Percentiles rank a stretch among this genome's conserved stretches.
These are phyloP conservation scores for Diglossa cyanea DNA, from an alignment of 2,797 vertebrate genomes.

Conservation along the genomic window DNA sequence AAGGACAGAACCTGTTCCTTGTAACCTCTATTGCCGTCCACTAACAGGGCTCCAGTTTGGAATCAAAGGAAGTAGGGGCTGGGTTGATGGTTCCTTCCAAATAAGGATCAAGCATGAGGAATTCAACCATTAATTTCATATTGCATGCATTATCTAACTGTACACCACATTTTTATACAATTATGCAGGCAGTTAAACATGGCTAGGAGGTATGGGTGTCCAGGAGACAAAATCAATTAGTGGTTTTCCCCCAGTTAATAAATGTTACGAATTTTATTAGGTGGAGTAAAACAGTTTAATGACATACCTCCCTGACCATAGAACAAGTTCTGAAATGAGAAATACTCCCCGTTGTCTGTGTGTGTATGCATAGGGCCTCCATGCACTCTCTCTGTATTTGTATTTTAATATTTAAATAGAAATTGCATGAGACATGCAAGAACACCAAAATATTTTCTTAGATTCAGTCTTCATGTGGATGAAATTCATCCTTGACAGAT, in stretches of 20 bases:
- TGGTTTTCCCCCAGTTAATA: background rate
- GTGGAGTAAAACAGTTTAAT: slow-evolving; percentile 4
- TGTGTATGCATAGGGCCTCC: background rate
- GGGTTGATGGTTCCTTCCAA: background rate
- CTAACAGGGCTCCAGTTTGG: background rate
- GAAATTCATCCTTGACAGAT: background rate
- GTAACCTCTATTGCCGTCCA: background rate
- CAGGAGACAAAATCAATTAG: slow-evolving; percentile 24
- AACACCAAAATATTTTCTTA: background rate
- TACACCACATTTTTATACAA: background rate
- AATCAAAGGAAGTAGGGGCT: background rate
- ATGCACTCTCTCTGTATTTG: background rate
- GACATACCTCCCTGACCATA: background rate
- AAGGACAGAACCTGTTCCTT: background rate
- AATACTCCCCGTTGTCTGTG: background rate
- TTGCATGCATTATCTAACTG: background rate
- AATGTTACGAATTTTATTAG: slow-evolving; percentile 12
- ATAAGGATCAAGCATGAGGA: background rate
- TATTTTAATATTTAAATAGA: background rate
- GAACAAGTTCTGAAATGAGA: background rate
- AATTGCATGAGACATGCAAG: background rate
- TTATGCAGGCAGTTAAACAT: background rate
- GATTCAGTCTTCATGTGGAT: background rate
- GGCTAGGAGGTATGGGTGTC: background rate
- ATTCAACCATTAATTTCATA: background rate